phyloP scores from a whole-genome alignment of 2,113 vertebrate species.

The Grus americana region DNA sequence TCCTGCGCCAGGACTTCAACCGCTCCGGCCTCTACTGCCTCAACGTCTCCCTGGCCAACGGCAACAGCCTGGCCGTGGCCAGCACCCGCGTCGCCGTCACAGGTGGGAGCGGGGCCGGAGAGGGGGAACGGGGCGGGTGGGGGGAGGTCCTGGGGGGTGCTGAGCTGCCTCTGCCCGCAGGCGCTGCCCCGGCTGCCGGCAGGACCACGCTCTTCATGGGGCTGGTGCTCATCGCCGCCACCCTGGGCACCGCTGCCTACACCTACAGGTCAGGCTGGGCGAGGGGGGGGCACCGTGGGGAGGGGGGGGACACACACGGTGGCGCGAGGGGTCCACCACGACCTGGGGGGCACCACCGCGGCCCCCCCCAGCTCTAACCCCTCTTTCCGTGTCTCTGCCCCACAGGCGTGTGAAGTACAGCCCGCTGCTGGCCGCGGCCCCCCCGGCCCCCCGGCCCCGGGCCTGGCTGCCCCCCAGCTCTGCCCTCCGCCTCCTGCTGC shows the following conservation, averaged over 20 bases:
- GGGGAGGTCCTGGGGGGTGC: no score
- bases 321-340: background rate
- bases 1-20: slow-evolving; percentile 88
- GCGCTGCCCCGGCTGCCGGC: slow-evolving; percentile 60
- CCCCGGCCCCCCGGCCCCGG: background rate
- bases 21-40: slow-evolving; percentile 89
- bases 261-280: slow-evolving; percentile 78
- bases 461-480: slow-evolving; percentile 63
- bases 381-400: background rate
- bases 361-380: background rate
- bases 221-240: slow-evolving; percentile 72
- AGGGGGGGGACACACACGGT: no score
- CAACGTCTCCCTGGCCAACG: slow-evolving; percentile 90
- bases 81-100: slow-evolving; percentile 84
- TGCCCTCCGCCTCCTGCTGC: slow-evolving; percentile 79
- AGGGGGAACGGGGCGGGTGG: fast-evolving
- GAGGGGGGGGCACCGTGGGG: background rate
- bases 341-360: background rate
- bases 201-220: slow-evolving; percentile 77
- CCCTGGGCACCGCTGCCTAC: slow-evolving; percentile 77
- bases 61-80: slow-evolving; percentile 86
- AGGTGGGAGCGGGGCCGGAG: slow-evolving; percentile 52
- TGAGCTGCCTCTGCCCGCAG: slow-evolving; percentile 43
- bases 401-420: slow-evolving; percentile 78
- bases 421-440: slow-evolving; percentile 57